Base-by-base conservation (phyloP, 1,140 invertebrate species). In the Saccostrea cuccullata region DNA sequence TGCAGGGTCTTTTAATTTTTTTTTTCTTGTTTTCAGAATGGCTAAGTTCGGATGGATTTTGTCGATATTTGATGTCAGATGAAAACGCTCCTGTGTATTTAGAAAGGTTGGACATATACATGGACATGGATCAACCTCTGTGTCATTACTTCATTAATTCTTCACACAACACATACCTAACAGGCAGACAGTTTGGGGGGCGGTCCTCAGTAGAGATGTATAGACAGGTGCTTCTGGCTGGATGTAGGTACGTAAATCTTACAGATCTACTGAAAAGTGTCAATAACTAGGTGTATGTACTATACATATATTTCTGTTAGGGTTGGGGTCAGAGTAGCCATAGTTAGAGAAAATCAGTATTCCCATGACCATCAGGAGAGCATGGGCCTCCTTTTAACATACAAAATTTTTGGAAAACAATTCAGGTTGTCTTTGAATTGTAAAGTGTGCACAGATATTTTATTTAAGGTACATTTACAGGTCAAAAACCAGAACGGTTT, bases 81-180 rank as follows among this genome's bases (percentile, higher is more conserved):
- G 99, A 99, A 95, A 99, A 99, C 95, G 98, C 99, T 0, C 99
- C 99, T 0, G 99, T 99, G 82, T 99, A 99, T 95, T 96, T 99
- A 82, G 99, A 99, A 95, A 96, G 98, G 26, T 96, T 99, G 84
- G 99, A 99, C 93, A 97, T 98, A 91, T 99, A 99, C 94, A 99
- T 97, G 94, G 98, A 99, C 91, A 99, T 99, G 99, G 98, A 99
- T 94, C 98, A 99, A 94, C 98, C 99, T 0, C 94, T 99, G 30
- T 96, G 98, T 58, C 99, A 99, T 94, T 99, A 99, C 96, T 99
- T 99, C 94, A 99, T 99, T 91, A 99, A 99, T 96, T 99, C 98
- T 47, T 99, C 98, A 84, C 99, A 99, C 95, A 99, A 99, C 94
- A 99, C 99, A 12, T 99, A 99, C 95, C 96, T 99, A 56, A 97